Evolutionary conservation across 1,140 invertebrate genomes (phyloP).

Genomic region (Venturia canescens): DNA sequence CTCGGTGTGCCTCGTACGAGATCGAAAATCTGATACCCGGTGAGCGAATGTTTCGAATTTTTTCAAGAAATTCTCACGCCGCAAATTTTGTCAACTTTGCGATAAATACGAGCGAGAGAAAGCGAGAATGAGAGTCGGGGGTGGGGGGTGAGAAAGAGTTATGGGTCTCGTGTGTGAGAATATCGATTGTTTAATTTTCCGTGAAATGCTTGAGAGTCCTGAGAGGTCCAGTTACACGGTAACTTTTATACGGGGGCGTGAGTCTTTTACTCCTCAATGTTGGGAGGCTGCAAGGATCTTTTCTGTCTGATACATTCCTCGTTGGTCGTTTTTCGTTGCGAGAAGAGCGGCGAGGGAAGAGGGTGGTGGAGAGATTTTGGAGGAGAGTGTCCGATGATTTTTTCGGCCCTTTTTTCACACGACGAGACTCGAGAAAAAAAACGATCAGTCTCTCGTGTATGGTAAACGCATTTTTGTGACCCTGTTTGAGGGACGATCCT

Average conservation of each 20-base stretch:
- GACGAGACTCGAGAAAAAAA: conserved; percentile 28
- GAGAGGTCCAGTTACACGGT: conserved; percentile 50
- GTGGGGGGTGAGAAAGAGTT: background rate
- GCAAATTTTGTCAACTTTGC: background rate
- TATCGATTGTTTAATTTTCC: conserved; percentile 51
- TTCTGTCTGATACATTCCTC: conserved; percentile 20
- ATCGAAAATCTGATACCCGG: background rate
- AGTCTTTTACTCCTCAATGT: conserved; percentile 8
- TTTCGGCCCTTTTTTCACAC: conserved; percentile 29
- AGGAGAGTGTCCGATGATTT: background rate
- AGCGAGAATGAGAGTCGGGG: background rate
- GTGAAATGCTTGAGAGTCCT: conserved; percentile 49
- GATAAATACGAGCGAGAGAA: background rate
- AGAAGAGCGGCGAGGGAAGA: background rate
- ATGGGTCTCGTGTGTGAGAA: conserved; percentile 25
- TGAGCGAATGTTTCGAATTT: background rate
- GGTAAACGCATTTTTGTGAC: conserved; percentile 30
- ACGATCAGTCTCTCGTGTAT: background rate
- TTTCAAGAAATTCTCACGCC: background rate
- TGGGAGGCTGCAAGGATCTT: conserved; percentile 22
- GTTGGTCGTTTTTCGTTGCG: conserved; percentile 2
- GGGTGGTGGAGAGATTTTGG: background rate
- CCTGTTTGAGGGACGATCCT: conserved; percentile 26
- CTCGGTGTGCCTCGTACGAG: background rate
- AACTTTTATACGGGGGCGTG: conserved; percentile 20